These are phyloP conservation scores for Chrysochloris asiatica DNA, from an alignment of 2,113 vertebrate species.

Conservation along the genomic window DNA sequence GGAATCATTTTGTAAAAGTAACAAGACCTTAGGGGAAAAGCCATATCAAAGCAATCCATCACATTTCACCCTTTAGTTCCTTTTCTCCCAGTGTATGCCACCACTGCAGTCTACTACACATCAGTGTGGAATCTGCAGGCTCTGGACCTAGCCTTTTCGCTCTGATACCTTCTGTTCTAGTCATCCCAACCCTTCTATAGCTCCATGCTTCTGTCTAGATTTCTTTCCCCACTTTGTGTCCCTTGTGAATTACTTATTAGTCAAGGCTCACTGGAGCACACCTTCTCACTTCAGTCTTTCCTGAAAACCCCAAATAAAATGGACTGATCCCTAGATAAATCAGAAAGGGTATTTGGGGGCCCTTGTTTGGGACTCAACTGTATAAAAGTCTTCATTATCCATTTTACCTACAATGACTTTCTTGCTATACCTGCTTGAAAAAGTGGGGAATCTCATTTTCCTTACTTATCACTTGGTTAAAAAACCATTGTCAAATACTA, in stretches of 20 bases:
- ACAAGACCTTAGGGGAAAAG: neutral
- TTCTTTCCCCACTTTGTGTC: neutral
- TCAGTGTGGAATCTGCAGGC: neutral
- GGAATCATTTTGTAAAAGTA: neutral
- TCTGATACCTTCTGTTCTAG: neutral
- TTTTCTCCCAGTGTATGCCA: neutral
- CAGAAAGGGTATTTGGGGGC: neutral
- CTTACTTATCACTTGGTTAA: neutral
- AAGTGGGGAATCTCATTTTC: neutral
- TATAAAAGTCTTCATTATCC: neutral
- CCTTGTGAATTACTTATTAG: neutral
- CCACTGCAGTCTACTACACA: neutral
- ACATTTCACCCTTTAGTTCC: neutral
- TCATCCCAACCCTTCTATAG: neutral
- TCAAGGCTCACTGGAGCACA: neutral
- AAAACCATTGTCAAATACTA: neutral
- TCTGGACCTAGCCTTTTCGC: neutral
- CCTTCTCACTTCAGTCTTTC: neutral
- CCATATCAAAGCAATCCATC: neutral
- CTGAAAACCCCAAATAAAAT: neutral
- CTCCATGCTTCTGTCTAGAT: neutral
- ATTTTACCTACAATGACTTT: conserved; percentile 18
- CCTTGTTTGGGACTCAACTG: neutral
- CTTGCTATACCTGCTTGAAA: conserved; percentile 8
- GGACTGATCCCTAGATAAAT: neutral